Conservation (phyloP, 2,888 invertebrate species). For the Allygus modestus region DNA sequence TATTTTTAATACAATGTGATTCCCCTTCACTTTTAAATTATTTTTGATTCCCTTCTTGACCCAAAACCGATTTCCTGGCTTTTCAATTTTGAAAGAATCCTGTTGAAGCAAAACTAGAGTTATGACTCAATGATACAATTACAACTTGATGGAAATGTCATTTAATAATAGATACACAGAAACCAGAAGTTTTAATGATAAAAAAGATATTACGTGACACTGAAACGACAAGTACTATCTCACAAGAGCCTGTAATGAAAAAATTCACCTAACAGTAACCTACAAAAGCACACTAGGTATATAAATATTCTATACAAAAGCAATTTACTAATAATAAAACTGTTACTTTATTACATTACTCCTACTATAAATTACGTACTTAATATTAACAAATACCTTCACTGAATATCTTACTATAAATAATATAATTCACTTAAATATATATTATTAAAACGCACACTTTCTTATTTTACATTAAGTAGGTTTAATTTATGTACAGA, state of each 20-base stretch:
- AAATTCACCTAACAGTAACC: constrained; percentile 50
- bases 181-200: constrained; percentile 61
- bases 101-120: too few relatives aligned
- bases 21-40: too few relatives aligned
- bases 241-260: constrained; percentile 54
- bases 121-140: background rate
- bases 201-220: constrained; percentile 59
- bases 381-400: constrained; percentile 35
- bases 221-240: constrained; percentile 60
- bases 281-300: constrained; percentile 63
- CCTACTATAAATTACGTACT: constrained; percentile 50
- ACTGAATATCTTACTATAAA: constrained; percentile 38
- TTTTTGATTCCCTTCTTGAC: too few relatives aligned
- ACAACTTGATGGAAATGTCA: constrained; percentile 28
- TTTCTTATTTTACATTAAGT: constrained; percentile 55
- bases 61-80: too few relatives aligned
- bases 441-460: constrained; percentile 29
- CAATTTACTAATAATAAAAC: constrained; percentile 39
- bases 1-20: too few relatives aligned
- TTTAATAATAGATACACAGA: constrained; percentile 59
- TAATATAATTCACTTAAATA: constrained; percentile 18
- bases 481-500: constrained; percentile 41
- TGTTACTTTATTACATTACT: constrained; percentile 32
- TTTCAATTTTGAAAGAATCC: too few relatives aligned
- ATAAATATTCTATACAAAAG: constrained; percentile 64